Conservation (phyloP, 2,888 invertebrate genomes). For the Hedychridium roseum region DNA sequence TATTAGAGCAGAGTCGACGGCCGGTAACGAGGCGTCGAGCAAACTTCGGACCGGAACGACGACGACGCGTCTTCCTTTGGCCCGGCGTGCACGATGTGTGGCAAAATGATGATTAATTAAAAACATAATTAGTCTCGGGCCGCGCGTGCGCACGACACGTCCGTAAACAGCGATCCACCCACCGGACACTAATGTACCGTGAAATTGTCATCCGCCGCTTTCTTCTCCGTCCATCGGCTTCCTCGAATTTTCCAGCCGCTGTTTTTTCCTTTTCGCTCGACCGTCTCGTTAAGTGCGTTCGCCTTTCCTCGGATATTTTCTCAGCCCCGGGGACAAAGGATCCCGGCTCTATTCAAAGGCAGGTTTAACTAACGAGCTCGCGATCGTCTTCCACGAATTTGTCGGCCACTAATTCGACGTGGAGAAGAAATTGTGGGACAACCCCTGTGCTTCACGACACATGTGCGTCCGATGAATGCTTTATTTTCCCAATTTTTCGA, state of each 20-base stretch:
- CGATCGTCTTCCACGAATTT: conserved; percentile 23
- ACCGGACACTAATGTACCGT: conserved; percentile 55
- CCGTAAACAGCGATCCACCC: conserved; percentile 41
- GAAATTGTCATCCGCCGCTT: conserved; percentile 56
- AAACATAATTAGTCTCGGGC: conserved; percentile 58
- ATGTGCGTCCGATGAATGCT: too few species aligned
- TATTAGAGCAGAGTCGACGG: conserved; percentile 53
- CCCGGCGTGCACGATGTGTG: conserved; percentile 39
- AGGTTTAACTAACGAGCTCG: conserved; percentile 35
- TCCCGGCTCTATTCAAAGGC: conserved; percentile 13
- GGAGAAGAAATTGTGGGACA: too few species aligned
- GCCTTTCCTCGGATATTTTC: conserved; percentile 24
- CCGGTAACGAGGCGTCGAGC: conserved; percentile 53
- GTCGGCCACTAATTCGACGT: conserved; percentile 6
- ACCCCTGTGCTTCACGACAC: too few species aligned
- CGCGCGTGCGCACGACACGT: conserved; percentile 24
- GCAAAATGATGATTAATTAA: conserved; percentile 63
- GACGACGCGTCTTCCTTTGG: conserved; percentile 13
- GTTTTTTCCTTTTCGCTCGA: background rate
- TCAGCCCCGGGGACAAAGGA: conserved; percentile 2
- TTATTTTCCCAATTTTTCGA: too few species aligned
- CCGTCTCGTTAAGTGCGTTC: conserved; percentile 28
- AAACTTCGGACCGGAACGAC: conserved; percentile 44
- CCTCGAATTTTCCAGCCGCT: conserved; percentile 10
- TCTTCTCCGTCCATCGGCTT: conserved; percentile 5